These are phyloP conservation scores for Gymnosoma rotundatum DNA, from an alignment of 2,888 invertebrate genomes.

Conservation along the genomic window DNA sequence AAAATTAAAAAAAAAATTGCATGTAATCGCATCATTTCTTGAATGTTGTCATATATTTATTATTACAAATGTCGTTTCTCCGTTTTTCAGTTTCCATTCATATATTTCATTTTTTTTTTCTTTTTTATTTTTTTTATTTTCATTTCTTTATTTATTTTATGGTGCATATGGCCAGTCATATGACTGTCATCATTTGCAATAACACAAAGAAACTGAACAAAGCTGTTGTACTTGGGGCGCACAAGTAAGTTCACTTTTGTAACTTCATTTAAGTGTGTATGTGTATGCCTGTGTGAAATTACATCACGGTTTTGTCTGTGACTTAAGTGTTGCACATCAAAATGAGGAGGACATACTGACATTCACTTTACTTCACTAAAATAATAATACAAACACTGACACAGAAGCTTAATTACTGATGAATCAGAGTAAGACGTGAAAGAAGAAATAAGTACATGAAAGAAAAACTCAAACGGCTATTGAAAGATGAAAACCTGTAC, in stretches of 20 bases:
- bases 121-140: neutral
- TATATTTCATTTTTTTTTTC: slow-evolving; percentile 2
- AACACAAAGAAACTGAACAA: neutral
- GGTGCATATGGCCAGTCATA: slow-evolving; percentile 29
- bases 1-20: slow-evolving; percentile 30
- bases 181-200: slow-evolving; percentile 43
- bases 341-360: slow-evolving; percentile 43
- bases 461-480: no score
- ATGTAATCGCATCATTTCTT: slow-evolving; percentile 60
- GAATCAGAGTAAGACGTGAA: no score
- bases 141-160: slow-evolving; percentile 34
- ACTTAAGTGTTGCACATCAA: slow-evolving; percentile 57
- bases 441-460: no score
- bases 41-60: slow-evolving; percentile 41
- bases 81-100: slow-evolving; percentile 39
- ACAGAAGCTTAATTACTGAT: neutral
- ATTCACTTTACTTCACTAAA: slow-evolving; percentile 27
- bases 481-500: no score
- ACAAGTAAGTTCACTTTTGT: neutral
- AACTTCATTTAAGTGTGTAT: neutral
- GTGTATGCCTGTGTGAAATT: neutral
- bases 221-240: neutral
- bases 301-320: slow-evolving; percentile 2
- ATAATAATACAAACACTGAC: slow-evolving; percentile 12
- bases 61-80: slow-evolving; percentile 21